Evolutionary conservation across 2,113 vertebrate species (phyloP), one percentile per base, ranked within the genome.

Genomic region (Tricholaema leucomelas): DNA sequence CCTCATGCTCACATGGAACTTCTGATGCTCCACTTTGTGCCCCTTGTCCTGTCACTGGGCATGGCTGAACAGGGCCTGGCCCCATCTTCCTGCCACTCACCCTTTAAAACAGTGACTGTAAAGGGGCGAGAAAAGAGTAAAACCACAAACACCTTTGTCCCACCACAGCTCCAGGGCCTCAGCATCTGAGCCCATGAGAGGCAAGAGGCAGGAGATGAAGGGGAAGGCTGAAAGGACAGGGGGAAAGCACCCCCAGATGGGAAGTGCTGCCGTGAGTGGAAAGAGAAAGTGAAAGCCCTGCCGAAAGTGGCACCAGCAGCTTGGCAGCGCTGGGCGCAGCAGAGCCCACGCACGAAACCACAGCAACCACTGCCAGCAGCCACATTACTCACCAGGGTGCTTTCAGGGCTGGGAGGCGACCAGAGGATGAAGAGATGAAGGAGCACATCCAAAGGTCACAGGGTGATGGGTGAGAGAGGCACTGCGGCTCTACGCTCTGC

Each of bases 61-160:
- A 50, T 11, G 10, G 24, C 48, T 12, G 48, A 50, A 24, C 21
- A 50, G 23, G 24, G 21, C 21, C 48, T 50, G 48, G 23, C 23
- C 48, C 44, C 44, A 20, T 46, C 19, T 19, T 20, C 44, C 44
- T 46, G 42, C 46, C 42, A 44, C 42, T 16, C 42, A 44, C 42
- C 46, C 46, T 46, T 46, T 21, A 20, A 20, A 46, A n/a, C 1
- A 1, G 10, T 0, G 1, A 46, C 44, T 1, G 7, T 8, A 6
- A 16, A 30, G 25, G 3, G 40, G 61, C 46, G 20, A 27, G 58
- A 27, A 38, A 6, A n/a, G 42, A 36, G 8, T 21, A 24, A 1
- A 58, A 42, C 24, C 4, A 18, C 9, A 5, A 18, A 3, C 63
- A 15, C 10, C 33, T 23, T 69, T 5, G 2, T 19, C 5, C 24